These are phyloP conservation scores for Archegozetes longisetosus DNA, from an alignment of 1,140 invertebrate genomes.

Conservation along the genomic window DNA sequence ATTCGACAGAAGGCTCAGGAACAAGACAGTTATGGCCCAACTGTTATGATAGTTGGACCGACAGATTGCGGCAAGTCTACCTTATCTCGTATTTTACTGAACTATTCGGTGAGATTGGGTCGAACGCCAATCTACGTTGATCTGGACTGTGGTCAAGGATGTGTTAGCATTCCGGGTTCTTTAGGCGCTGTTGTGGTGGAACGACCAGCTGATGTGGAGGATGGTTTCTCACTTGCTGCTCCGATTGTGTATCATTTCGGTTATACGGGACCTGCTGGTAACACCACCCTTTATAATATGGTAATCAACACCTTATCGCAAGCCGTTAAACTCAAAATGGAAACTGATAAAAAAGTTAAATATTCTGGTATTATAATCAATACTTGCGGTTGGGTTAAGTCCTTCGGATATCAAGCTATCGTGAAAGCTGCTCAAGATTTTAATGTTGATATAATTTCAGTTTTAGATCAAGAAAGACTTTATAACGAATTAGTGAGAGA, in stretches of 20 bases:
- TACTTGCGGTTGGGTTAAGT: slow-evolving; percentile 86
- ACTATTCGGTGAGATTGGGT: slow-evolving; percentile 79
- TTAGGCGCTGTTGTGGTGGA: slow-evolving; percentile 71
- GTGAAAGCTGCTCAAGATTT: slow-evolving; percentile 74
- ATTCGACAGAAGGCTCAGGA: slow-evolving; percentile 58
- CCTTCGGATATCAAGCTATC: slow-evolving; percentile 36
- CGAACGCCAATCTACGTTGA: slow-evolving; percentile 73
- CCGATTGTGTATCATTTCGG: slow-evolving; percentile 90
- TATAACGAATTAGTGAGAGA: slow-evolving; percentile 87
- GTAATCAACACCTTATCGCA: slow-evolving; percentile 69
- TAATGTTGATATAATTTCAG: slow-evolving; percentile 86
- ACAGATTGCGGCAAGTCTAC: slow-evolving; percentile 93
- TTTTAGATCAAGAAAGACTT: slow-evolving; percentile 87
- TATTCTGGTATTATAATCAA: slow-evolving; percentile 79
- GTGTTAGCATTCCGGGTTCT: slow-evolving; percentile 79
- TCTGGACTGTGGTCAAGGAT: slow-evolving; percentile 87
- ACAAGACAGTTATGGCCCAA: slow-evolving; percentile 40
- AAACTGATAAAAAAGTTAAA: slow-evolving; percentile 24
- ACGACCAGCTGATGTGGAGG: slow-evolving; percentile 72
- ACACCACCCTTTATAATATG: slow-evolving; percentile 68
- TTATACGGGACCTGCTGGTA: slow-evolving; percentile 48
- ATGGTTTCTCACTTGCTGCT: slow-evolving; percentile 78
- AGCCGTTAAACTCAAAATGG: slow-evolving; percentile 40
- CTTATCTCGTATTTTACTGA: slow-evolving; percentile 69
- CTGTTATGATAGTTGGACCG: slow-evolving; percentile 61